Conservation (phyloP, 2,113 vertebrate species). For the Phaethon lepturus region DNA sequence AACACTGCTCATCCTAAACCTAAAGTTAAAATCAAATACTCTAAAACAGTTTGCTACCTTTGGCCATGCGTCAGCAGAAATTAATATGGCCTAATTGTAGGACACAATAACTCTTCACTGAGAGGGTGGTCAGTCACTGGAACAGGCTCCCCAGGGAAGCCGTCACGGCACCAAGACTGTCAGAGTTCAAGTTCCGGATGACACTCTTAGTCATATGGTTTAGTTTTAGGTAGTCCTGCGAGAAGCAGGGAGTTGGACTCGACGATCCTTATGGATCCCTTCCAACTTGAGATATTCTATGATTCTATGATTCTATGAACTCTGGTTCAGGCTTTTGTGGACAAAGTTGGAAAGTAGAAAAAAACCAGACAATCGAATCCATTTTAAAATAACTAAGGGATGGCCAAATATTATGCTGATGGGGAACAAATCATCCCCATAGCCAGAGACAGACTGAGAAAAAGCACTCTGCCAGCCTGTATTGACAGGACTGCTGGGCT, state of each 20-base stretch:
- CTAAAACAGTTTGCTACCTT: background rate
- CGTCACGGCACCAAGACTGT: background rate
- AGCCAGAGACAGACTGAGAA: background rate
- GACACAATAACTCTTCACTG: background rate
- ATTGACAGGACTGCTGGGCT: background rate
- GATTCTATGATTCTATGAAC: background rate
- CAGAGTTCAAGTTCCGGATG: background rate
- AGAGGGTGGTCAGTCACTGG: background rate
- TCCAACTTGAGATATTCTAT: background rate
- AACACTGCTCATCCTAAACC: background rate
- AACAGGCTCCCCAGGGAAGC: background rate
- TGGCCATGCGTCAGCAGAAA: background rate
- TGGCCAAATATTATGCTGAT: background rate
- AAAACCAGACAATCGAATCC: background rate
- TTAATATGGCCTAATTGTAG: background rate
- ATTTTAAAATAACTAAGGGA: background rate
- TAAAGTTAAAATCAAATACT: background rate
- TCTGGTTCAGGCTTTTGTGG: background rate
- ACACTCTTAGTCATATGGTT: background rate
- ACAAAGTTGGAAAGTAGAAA: background rate
- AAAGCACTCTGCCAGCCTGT: background rate
- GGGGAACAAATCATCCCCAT: background rate
- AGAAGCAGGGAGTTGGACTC: background rate
- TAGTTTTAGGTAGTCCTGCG: background rate
- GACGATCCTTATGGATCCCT: background rate